Evolutionary conservation across 2,888 invertebrate genomes (phyloP), one percentile per base, ranked within the genome.

Genomic region (Anodontia alba): DNA sequence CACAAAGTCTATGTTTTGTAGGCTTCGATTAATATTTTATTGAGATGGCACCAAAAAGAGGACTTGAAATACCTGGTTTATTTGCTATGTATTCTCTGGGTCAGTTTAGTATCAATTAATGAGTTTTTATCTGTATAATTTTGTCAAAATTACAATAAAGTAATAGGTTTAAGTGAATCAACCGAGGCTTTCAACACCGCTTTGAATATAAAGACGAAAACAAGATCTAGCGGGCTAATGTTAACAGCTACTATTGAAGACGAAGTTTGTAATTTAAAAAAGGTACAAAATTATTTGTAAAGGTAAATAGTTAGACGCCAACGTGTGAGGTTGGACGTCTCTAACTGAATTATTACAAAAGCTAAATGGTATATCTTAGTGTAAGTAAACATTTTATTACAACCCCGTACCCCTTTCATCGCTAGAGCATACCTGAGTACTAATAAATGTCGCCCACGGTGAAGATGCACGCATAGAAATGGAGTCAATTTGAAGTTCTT

Each of bases 41-140:
- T 62, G 62, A 62, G 62, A 62, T 62, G 62, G 62, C 62, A 62
- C 62, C 62, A 62, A 62, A 62, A 33, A 62, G 62, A 62, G 33
- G 62, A 23, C 62, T 62, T 33, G 62, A 62, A 62, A 31, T 62
- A 62, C 62, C 33, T 20, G 33, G 62, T 62, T 62, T 84, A 76
- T 84, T 84, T 84, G 75, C 72, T 38, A 29, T 68, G 67, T 71
- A 70, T 68, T 75, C 51, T 66, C 57, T 38, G 46, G 81, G 80
- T 81, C 84, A 75, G 67, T 73, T 72, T 76, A 69, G 73, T 70
- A 74, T 79, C 81, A 84, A 84, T 84, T 84, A 84, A 72, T 76
- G 75, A 84, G 84, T 84, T 84, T 84, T 84, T 81, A 84, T 81
- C 84, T 81, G 73, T 84, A 76, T 84, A 81, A 81, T 81, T 84